Base-by-base conservation (phyloP, 2,797 vertebrate species). In the Momotus momota region DNA sequence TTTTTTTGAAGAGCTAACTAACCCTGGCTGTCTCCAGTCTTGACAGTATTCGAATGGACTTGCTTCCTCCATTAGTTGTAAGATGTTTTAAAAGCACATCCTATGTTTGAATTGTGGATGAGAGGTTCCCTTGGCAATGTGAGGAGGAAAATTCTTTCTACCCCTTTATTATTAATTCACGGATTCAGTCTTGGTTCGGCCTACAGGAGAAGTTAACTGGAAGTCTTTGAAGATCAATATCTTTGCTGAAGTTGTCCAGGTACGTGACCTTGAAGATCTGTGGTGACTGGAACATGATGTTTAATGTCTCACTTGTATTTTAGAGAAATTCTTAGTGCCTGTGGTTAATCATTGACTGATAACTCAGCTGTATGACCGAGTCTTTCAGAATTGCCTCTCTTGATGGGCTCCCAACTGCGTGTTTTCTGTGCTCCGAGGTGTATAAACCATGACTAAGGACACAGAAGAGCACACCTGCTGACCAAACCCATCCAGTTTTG, bases 161-260 rank as follows among this genome's bases (percentile, higher is more conserved):
- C 97, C 97, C 97, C 98, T 98, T 99, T 98, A 98, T 98, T 98
- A 98, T 98, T 98, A 99, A 99, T 99, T 99, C 98, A 99, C 88
- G 99, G 99, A 99, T 99, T 99, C 98, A 99, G 99, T 99, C 97
- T 99, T 99, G 99, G 98, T 99, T 99, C 99, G 99, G 98, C 98
- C 98, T 97, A 98, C 98, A 98, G 99, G 98, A 98, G 98, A 98
- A 97, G 98, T 98, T 97, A 95, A 97, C 98, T 98, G 98, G 98
- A 98, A 98, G 98, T 98, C 97, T 97, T 81, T 97, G 97, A 98
- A 98, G 98, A 98, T 97, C 97, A 95, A 77, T 85, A 91, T 57
- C 72, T 94, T 97, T 94, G 97, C 97, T 98, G 94, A 95, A 83
- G 97, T 91, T 97, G 97, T 94, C 97, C 98, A 99, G 98, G 99